A percentile compares a stretch with the other conserved stretches of the same genome.
These are phyloP conservation scores for Andrena marginata DNA, from an alignment of 2,888 invertebrate species.

Conservation along the genomic window DNA sequence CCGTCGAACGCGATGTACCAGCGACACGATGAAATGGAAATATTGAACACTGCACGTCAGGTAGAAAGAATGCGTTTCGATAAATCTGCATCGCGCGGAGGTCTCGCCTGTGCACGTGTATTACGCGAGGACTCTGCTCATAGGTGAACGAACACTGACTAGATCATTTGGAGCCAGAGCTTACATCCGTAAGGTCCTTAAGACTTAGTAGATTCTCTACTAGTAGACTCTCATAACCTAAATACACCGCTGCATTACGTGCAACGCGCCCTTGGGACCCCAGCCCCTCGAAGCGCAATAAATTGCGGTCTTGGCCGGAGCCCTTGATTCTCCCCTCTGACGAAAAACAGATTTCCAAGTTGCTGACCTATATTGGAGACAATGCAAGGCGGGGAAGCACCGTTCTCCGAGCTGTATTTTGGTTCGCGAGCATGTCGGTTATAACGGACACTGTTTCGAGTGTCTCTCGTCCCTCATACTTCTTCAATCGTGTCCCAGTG, in stretches of 20 bases:
- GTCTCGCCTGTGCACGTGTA: too few relatives aligned
- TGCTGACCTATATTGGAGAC: constrained; percentile 2
- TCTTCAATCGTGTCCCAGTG: neutral
- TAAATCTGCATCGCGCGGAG: too few relatives aligned
- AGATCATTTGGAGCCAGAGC: neutral
- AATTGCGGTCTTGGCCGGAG: constrained; percentile 9
- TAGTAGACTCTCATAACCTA: constrained; percentile 3
- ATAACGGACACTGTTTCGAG: neutral
- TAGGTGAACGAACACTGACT: neutral
- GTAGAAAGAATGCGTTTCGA: neutral
- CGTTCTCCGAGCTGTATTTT: neutral
- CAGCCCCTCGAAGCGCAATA: constrained; percentile 9
- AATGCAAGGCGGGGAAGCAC: neutral
- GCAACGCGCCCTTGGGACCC: neutral
- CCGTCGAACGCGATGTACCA: neutral
- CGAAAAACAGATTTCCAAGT: constrained; percentile 11
- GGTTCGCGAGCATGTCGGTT: constrained; percentile 1
- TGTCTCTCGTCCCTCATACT: neutral
- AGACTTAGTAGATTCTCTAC: constrained; percentile 2
- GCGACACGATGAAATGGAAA: neutral
- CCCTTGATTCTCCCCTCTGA: constrained; percentile 3
- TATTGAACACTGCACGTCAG: neutral
- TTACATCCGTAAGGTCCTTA: neutral
- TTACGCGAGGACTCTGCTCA: too few relatives aligned
- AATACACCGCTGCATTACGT: constrained; percentile 2